Percentiles rank a stretch among this genome's conserved stretches.
These are phyloP conservation scores for Gadopsis marmoratus DNA, from an alignment of 2,797 vertebrate genomes.

Conservation along the genomic window DNA sequence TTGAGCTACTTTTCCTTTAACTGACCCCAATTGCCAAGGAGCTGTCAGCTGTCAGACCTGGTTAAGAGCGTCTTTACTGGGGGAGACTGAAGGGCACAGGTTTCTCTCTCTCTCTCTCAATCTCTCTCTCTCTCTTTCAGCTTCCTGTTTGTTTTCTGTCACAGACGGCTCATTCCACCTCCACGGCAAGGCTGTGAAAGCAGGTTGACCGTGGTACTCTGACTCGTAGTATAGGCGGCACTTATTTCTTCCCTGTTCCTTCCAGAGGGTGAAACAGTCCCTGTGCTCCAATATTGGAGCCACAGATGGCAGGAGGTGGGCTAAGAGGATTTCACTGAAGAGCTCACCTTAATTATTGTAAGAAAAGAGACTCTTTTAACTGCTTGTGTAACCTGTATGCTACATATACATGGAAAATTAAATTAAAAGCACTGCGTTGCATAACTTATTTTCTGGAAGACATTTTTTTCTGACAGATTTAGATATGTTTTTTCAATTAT, in stretches of 20 bases:
- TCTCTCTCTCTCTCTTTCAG: conserved; percentile 33
- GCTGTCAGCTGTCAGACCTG: conserved; percentile 87
- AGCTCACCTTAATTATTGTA: conserved; percentile 83
- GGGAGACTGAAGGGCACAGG: conserved; percentile 83
- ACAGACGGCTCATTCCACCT: conserved; percentile 68
- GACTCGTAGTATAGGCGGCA: conserved; percentile 50
- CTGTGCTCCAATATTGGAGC: conserved; percentile 65
- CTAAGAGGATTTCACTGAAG: conserved; percentile 84
- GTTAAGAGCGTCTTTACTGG: conserved; percentile 83
- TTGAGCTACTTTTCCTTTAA: conserved; percentile 89
- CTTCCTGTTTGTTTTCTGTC: conserved; percentile 81
- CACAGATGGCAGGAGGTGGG: conserved; percentile 81
- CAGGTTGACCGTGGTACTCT: conserved; percentile 55
- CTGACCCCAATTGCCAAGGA: conserved; percentile 87
- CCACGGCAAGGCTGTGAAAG: conserved; percentile 50
- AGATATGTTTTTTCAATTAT: conserved; percentile 29
- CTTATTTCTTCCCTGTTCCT: conserved; percentile 48
- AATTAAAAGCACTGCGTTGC: conserved; percentile 8
- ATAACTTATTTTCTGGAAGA: conserved; percentile 5
- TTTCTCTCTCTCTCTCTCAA: conserved; percentile 59
- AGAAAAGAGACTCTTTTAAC: conserved; percentile 51
- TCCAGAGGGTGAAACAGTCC: conserved; percentile 54
- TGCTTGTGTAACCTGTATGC: conserved; percentile 27
- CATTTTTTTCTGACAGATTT: conserved; percentile 31
- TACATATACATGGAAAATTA: background rate